Evolutionary conservation across 2,113 vertebrate species (phyloP), one percentile per base, ranked within the genome.

Genomic region (Sarotherodon lohbergeri): DNA sequence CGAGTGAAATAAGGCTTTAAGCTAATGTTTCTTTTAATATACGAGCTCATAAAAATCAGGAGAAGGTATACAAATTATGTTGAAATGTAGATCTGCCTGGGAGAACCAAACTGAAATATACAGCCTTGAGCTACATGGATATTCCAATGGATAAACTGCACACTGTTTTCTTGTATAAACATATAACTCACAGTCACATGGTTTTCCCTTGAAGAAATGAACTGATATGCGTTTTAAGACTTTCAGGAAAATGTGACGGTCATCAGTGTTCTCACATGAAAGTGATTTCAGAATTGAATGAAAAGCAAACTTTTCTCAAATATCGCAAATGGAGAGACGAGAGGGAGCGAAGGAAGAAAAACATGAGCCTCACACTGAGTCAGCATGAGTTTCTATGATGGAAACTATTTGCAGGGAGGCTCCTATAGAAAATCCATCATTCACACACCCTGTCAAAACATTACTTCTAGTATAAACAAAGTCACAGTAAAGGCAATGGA

Each of bases 321-420:
- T 88, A 88, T 90, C 86, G 88, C 83, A 88, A 43, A 36, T 43
- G 80, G 78, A 80, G 56, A 29, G 32, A 73, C 22, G 66, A 50
- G 57, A 32, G 56, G 48, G 63, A 2, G n/a, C 2, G 22, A 59
- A 82, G 78, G 73, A 90, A 89, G 73, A 59, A 90, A 88, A 90
- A 89, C 79, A 68, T 50, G 78, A 61, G 46, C n/a, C 57, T 29
- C 3, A 1, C 36, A 59, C 79, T 0, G 36, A 89, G 56, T 84
- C 84, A 27, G 27, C 10, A 13, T 4, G 48, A 39, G 80, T 46
- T 81, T 41, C 55, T 61, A 83, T 27, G 82, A 86, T 66, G 93
- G 90, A 93, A 95, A 94, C 54, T 88, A 91, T 93, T 93, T 88
- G 32, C 66, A 91, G 87, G 22, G 61, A 36, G 85, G 50, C 76